Evolutionary conservation across 2,113 vertebrate genomes (phyloP), one percentile per base, ranked within the genome.

Genomic region (Eira barbara): DNA sequence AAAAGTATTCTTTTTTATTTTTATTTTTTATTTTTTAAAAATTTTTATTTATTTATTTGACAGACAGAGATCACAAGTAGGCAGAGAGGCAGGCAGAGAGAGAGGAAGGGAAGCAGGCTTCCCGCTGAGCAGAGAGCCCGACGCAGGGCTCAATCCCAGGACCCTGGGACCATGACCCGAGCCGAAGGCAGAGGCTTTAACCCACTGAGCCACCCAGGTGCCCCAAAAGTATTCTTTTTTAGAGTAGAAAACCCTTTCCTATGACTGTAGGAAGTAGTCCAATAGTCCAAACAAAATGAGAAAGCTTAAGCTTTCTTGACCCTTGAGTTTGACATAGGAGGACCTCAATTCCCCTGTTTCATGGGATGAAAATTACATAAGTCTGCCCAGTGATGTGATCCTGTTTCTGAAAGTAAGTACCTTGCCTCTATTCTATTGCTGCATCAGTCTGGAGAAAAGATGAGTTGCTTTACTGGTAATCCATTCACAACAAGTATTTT

Each of bases 171-270:
- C n/a, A n/a, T n/a, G n/a, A n/a, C n/a, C n/a, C n/a, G n/a, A n/a
- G n/a, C n/a, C n/a, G n/a, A n/a, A n/a, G n/a, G n/a, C n/a, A n/a
- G n/a, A n/a, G n/a, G n/a, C n/a, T n/a, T n/a, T n/a, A n/a, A n/a
- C n/a, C n/a, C n/a, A n/a, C n/a, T n/a, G n/a, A n/a, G n/a, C n/a
- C n/a, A n/a, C n/a, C n/a, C n/a, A n/a, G n/a, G n/a, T n/a, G n/a
- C n/a, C n/a, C n/a, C n/a, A 13, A 88, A 97, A 96, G 57, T 57
- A 95, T 49, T 73, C 71, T 57, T 85, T 90, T 65, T 79, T 87
- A 20, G 85, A 88, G 23, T 49, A 55, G 67, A 79, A 67, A 42
- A 6, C 2, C 7, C 95, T 84, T 97, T 57, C 4, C 7, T 74
- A 27, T 55, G 63, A n/a, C 74, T 93, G 15, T 83, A 97, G 88